phyloP scores from a whole-genome alignment of 1,140 invertebrate species.

The Lepidurus packardi region DNA sequence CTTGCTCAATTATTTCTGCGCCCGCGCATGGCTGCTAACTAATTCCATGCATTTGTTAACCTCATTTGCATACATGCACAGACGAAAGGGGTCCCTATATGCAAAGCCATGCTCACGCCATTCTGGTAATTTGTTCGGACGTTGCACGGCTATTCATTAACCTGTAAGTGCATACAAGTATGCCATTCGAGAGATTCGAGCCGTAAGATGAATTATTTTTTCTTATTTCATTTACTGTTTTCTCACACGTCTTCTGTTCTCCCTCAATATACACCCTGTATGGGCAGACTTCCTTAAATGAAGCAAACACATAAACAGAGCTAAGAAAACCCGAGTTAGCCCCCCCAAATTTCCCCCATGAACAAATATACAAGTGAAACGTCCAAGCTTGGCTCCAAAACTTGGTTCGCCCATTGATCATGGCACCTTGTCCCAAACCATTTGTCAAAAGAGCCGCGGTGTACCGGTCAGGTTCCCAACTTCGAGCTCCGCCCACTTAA shows the following conservation, averaged over 20 bases:
- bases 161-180: too few relatives aligned
- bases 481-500: not conserved
- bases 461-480: not conserved
- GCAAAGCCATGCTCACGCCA: slow-evolving; percentile 1
- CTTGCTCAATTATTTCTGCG: not conserved
- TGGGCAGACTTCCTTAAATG: too few relatives aligned
- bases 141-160: not conserved
- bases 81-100: not conserved
- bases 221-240: too few relatives aligned
- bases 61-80: not conserved
- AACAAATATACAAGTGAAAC: too few relatives aligned
- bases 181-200: too few relatives aligned
- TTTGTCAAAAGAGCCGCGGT: not conserved
- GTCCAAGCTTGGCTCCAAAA: not conserved
- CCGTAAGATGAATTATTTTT: too few relatives aligned
- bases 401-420: not conserved
- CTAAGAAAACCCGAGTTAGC: too few relatives aligned
- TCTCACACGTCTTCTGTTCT: too few relatives aligned
- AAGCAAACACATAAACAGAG: too few relatives aligned
- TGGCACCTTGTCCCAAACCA: slow-evolving; percentile 6
- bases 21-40: not conserved
- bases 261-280: too few relatives aligned
- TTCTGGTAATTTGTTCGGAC: not conserved
- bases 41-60: not conserved
- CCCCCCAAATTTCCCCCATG: too few relatives aligned